Evolutionary conservation across 2,113 vertebrate genomes (phyloP).

Genomic region (Marmota monax): DNA sequence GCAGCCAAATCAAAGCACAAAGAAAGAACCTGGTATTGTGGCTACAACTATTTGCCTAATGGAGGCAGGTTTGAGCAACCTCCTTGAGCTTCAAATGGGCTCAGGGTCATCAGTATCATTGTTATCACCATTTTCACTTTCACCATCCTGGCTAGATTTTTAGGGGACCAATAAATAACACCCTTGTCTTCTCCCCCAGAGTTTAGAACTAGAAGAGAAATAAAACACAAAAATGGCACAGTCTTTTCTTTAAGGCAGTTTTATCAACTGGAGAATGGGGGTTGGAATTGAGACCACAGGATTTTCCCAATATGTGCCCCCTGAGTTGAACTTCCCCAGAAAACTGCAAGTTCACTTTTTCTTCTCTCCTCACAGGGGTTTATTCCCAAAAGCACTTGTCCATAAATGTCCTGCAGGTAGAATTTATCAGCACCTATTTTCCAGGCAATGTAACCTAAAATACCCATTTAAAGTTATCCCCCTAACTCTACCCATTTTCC

Average conservation of each 20-base stretch:
- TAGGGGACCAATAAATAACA: background rate
- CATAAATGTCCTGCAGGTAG: background rate
- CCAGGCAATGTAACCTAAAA: background rate
- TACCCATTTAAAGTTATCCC: background rate
- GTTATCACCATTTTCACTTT: background rate
- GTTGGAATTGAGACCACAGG: background rate
- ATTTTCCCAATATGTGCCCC: background rate
- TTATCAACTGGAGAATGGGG: background rate
- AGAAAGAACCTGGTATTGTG: background rate
- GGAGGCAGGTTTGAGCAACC: background rate
- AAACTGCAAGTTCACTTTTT: no score
- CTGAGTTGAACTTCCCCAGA: background rate
- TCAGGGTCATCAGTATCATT: background rate
- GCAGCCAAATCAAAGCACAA: conserved; percentile 9
- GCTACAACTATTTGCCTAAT: background rate
- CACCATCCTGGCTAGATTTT: background rate
- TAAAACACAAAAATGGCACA: background rate
- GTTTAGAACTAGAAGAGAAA: conserved; percentile 22
- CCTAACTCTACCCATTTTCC: background rate
- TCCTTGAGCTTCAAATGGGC: background rate
- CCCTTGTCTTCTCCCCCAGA: background rate
- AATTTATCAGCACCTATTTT: background rate
- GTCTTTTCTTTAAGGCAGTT: background rate
- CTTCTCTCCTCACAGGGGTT: rapidly evolving
- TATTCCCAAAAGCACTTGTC: background rate